These are phyloP conservation scores for Hoplostethus atlanticus DNA, from an alignment of 2,797 vertebrate genomes.

Conservation along the genomic window DNA sequence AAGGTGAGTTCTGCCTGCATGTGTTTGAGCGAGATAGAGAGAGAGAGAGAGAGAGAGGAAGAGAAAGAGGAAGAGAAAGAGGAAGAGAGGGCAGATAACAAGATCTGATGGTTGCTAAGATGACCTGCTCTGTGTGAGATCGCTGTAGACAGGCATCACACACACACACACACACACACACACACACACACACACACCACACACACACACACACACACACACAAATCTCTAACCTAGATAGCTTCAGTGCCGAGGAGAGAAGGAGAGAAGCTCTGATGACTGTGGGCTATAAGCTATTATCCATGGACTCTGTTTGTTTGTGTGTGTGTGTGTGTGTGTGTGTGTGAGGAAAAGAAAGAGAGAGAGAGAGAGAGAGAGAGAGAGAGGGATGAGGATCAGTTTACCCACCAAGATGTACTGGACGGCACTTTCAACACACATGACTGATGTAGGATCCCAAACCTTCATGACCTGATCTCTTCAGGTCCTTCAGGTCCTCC, in stretches of 20 bases:
- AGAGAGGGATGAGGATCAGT: too few relatives aligned
- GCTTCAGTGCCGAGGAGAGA: not conserved
- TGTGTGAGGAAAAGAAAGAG: conserved; percentile 7
- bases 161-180: conserved; percentile 3
- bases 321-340: conserved; percentile 7
- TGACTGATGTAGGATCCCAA: too few relatives aligned
- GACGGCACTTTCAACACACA: too few relatives aligned
- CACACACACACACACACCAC: conserved; percentile 3
- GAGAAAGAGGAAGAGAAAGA: not conserved
- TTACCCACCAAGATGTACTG: too few relatives aligned
- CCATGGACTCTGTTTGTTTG: not conserved
- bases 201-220: conserved; percentile 1
- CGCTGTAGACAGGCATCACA: not conserved
- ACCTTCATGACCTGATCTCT: too few relatives aligned
- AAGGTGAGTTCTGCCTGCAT: conserved; percentile 70
- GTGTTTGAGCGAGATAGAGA: conserved; percentile 25
- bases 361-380: not conserved
- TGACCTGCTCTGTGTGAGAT: conserved; percentile 30
- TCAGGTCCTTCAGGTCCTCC: too few relatives aligned
- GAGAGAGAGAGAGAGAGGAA: not conserved
- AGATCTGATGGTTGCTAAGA: conserved; percentile 42
- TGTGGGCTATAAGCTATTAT: conserved; percentile 25
- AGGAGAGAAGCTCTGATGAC: conserved; percentile 28
- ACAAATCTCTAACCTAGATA: not conserved
- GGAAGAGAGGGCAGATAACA: not conserved